Base-by-base conservation (phyloP, 2,797 vertebrate genomes). In the Sebastes matsubarae region DNA sequence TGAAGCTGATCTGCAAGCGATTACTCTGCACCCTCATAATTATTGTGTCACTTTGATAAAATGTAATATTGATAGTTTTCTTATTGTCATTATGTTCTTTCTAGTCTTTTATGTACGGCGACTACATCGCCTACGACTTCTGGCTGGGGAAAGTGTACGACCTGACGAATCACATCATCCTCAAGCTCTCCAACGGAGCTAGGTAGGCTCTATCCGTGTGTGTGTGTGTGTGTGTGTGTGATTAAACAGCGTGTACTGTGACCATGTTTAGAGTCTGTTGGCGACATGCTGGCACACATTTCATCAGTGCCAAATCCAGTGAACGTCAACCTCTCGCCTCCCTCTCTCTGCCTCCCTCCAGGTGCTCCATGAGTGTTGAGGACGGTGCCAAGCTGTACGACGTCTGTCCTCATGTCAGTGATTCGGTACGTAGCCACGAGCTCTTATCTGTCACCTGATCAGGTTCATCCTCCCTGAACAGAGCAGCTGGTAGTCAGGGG, bases 101-200 rank as follows among this genome's bases (percentile, higher is more conserved):
- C 2, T 78, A 99, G 98, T 98, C 98, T 54, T 99, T 99, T 85
- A 98, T 99, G 98, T 99, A 99, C 9, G 97, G 98, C 8, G 98
- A 99, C 94, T 99, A 99, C 90, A 98, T 99, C 20, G 98, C 97
- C 75, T 99, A 98, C 9, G 98, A 99, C 93, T 99, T 97, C 96
- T 99, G 98, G 98, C 93, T 99, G 80, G 98, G 98, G 65, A 99
- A 99, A 88, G 98, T 99, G 68, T 98, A 98, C 7, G 98, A 99
- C 93, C 93, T 99, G 92, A 99, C 98, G 92, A 99, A 98, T 93
- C 98, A 98, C 91, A 97, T 99, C 80, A 97, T 99, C 93, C 95
- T 99, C 87, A 98, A 99, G 90, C 96, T 99, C 59, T 99, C 98
- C 88, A 99, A 99, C 5, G 98, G 98, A 81, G 97, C 98, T 95